These are phyloP conservation scores for Drosophila lutescens DNA, from an alignment of 2,888 invertebrate species.

Conservation along the genomic window DNA sequence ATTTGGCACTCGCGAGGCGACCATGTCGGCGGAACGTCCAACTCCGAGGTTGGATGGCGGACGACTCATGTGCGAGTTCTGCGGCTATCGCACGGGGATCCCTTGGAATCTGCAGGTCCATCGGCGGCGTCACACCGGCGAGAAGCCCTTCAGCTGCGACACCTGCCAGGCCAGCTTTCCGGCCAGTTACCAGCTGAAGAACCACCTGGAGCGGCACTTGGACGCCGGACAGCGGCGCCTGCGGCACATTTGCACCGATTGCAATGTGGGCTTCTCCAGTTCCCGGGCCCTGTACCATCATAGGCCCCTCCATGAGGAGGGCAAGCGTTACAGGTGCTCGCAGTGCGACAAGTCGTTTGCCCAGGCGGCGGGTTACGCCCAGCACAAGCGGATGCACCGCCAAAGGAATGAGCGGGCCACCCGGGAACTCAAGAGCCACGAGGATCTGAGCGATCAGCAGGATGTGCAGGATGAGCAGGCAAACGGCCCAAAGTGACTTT, in stretches of 20 bases:
- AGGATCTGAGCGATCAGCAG: too few relatives aligned
- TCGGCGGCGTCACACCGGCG: constrained; percentile 66
- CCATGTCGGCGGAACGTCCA: constrained; percentile 46
- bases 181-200: constrained; percentile 57
- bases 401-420: constrained; percentile 48
- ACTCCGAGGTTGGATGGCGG: background rate
- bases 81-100: constrained; percentile 67
- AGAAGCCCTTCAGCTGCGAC: constrained; percentile 62
- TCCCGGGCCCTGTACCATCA: constrained; percentile 72
- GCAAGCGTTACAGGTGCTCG: constrained; percentile 69
- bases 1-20: constrained; percentile 59
- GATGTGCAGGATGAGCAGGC: too few relatives aligned
- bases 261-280: constrained; percentile 67
- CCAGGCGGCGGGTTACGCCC: constrained; percentile 75
- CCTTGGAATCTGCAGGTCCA: constrained; percentile 65
- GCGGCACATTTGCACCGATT: constrained; percentile 57
- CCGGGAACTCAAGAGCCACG: background rate
- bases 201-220: constrained; percentile 59
- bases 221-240: constrained; percentile 49
- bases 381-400: constrained; percentile 74
- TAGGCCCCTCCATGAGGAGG: constrained; percentile 55
- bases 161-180: constrained; percentile 63
- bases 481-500: background rate
- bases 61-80: constrained; percentile 72
- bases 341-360: constrained; percentile 70